phyloP scores from a whole-genome alignment of 2,888 invertebrate species.

The Sphecodes monilicornis region DNA sequence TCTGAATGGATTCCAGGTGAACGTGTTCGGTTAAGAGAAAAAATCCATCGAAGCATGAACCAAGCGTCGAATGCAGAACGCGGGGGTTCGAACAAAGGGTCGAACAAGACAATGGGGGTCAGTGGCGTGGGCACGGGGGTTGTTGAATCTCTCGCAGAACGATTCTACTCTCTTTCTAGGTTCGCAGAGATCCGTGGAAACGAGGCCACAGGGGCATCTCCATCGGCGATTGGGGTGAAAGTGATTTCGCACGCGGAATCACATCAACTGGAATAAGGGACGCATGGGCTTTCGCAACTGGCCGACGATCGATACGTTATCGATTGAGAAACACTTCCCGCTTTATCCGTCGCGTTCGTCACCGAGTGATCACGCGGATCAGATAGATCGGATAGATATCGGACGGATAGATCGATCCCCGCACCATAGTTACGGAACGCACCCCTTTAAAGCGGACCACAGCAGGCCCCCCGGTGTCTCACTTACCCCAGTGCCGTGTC shows the following conservation, averaged over 20 bases:
- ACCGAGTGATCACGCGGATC: background rate
- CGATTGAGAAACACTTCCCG: conserved; percentile 6
- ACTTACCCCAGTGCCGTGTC: conserved; percentile 71
- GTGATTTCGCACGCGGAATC: conserved; percentile 1
- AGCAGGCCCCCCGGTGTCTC: conserved; percentile 20
- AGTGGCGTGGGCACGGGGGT: background rate
- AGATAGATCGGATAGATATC: conserved; percentile 27
- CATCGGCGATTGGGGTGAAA: background rate
- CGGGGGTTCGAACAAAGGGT: background rate
- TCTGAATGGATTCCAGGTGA: conserved; percentile 15
- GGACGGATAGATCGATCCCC: conserved; percentile 35
- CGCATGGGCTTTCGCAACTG: background rate
- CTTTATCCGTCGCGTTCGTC: background rate
- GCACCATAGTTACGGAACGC: conserved; percentile 22
- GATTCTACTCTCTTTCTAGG: background rate
- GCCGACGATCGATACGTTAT: background rate
- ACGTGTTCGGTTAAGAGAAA: background rate
- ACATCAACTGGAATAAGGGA: background rate
- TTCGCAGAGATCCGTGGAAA: background rate
- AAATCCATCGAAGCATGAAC: background rate
- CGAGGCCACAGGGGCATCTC: conserved; percentile 6
- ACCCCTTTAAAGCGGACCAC: conserved; percentile 22
- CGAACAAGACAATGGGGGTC: conserved; percentile 7
- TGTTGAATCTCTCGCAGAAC: background rate
- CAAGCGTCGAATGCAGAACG: background rate